These are phyloP conservation scores for Agriopis aurantiaria DNA, from an alignment of 2,888 invertebrate genomes.

Conservation along the genomic window DNA sequence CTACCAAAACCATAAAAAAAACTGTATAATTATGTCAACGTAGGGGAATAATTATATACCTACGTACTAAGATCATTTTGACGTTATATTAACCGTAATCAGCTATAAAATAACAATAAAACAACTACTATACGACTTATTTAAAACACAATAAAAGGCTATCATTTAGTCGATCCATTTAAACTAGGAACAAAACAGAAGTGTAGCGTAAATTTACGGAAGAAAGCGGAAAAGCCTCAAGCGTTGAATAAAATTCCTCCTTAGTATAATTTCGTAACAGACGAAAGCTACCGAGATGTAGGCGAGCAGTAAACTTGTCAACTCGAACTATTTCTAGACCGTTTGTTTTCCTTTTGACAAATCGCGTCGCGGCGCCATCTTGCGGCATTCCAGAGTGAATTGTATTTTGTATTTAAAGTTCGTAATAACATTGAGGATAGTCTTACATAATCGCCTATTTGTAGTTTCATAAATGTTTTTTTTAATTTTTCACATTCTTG, in stretches of 20 bases:
- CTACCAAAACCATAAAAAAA: too few species aligned
- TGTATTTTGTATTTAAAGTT: slow-evolving; percentile 47
- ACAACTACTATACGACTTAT: not conserved
- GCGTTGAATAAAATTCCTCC: slow-evolving; percentile 66
- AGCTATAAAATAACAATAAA: not conserved
- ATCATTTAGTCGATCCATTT: slow-evolving; percentile 2
- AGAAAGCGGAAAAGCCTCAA: slow-evolving; percentile 55
- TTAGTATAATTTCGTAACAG: slow-evolving; percentile 67
- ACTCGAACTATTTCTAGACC: slow-evolving; percentile 80
- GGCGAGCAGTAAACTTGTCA: slow-evolving; percentile 81
- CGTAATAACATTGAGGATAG: slow-evolving; percentile 35
- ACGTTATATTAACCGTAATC: too few species aligned
- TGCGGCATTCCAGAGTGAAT: slow-evolving; percentile 62
- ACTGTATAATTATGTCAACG: too few species aligned
- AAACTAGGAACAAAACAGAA: slow-evolving; percentile 33
- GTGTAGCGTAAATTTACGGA: slow-evolving; percentile 54
- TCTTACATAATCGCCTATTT: slow-evolving; percentile 9
- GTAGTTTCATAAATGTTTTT: not conserved
- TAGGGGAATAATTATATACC: too few species aligned
- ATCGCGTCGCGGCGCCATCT: slow-evolving; percentile 79
- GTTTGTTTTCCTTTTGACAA: slow-evolving; percentile 85
- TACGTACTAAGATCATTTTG: too few species aligned
- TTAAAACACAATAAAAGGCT: slow-evolving; percentile 1
- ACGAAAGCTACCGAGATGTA: slow-evolving; percentile 45
- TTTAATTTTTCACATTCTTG: slow-evolving; percentile 3